A percentile compares a stretch with the other conserved stretches of the same genome.
phyloP scores from a whole-genome alignment of 2,888 invertebrate species.

The Crioceris asparagi region DNA sequence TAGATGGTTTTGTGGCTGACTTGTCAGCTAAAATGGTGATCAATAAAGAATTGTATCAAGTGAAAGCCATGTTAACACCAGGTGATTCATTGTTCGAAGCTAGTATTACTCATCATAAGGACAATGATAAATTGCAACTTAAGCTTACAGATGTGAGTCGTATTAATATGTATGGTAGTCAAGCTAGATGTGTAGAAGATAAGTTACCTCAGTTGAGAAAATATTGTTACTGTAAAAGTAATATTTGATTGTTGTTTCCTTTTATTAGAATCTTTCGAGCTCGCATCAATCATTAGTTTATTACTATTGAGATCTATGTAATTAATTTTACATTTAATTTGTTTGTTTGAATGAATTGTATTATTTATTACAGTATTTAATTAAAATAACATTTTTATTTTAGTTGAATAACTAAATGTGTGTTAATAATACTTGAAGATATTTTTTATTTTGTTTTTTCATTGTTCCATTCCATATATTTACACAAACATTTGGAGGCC shows the following conservation, averaged over 20 bases:
- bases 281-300: no score
- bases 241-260: no score
- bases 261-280: no score
- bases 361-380: no score
- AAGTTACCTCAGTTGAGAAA: constrained; percentile 66
- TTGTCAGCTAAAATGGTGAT: constrained; percentile 52
- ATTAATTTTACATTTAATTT: no score
- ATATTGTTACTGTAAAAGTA: constrained; percentile 62
- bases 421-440: no score
- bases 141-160: constrained; percentile 63
- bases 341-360: no score
- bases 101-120: constrained; percentile 52
- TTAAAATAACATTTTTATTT: no score
- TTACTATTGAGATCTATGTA: no score
- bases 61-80: constrained; percentile 66
- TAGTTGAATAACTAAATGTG: no score
- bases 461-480: not conserved
- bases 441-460: no score
- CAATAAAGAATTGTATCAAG: constrained; percentile 59
- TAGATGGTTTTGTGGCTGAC: constrained; percentile 77
- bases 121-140: constrained; percentile 48
- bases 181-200: constrained; percentile 70
- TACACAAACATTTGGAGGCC: constrained; percentile 1
- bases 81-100: constrained; percentile 75
- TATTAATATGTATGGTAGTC: constrained; percentile 71